A percentile compares a stretch with the other conserved stretches of the same genome.
Conservation (phyloP, 2,797 vertebrate species). For the Coluber constrictor region DNA sequence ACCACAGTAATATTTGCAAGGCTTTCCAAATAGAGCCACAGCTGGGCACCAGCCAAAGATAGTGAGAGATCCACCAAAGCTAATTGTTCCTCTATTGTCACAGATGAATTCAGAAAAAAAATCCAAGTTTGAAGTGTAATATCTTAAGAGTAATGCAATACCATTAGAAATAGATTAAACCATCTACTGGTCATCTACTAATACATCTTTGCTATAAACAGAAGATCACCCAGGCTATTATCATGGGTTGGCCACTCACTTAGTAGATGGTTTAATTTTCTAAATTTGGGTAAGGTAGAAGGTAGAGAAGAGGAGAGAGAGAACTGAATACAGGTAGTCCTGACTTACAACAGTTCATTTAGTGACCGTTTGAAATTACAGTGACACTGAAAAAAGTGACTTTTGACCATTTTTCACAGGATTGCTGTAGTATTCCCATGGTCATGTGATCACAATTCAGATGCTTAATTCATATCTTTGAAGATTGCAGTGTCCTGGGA, state of each 20-base stretch:
- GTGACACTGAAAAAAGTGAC: background rate
- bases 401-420: background rate
- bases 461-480: background rate
- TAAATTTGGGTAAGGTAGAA: too few relatives aligned
- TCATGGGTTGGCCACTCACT: background rate
- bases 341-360: background rate
- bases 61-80: background rate
- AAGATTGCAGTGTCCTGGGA: background rate
- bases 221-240: background rate
- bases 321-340: background rate
- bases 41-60: background rate
- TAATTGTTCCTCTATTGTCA: background rate
- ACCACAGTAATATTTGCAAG: background rate
- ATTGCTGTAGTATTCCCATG: background rate
- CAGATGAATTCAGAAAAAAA: background rate
- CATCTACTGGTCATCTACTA: background rate
- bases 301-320: background rate
- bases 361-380: background rate
- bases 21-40: background rate
- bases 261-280: background rate
- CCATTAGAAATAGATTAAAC: background rate
- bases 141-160: background rate
- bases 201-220: background rate
- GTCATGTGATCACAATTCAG: background rate
- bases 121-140: background rate